Evolutionary conservation across 2,797 vertebrate genomes (phyloP).

Genomic region (Ispidina picta): DNA sequence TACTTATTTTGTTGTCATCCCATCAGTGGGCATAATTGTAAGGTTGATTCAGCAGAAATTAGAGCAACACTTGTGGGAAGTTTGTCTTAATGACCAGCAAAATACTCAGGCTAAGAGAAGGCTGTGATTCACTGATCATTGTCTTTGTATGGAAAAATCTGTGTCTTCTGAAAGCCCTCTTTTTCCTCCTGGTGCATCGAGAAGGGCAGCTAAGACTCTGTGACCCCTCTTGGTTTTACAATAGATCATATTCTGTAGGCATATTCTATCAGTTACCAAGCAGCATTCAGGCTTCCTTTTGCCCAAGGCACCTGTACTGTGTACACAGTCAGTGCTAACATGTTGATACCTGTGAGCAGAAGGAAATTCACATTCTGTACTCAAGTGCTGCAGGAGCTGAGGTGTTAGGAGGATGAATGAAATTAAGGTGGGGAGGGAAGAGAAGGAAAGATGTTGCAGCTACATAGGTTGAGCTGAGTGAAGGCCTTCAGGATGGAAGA

Average conservation of each 20-base stretch:
- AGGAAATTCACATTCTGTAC: constrained; percentile 37
- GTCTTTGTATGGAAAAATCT: background rate
- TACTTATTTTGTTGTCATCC: background rate
- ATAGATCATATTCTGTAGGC: background rate
- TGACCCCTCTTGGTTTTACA: background rate
- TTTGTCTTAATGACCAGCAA: background rate
- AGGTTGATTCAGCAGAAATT: constrained; percentile 36
- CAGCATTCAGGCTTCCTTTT: constrained; percentile 1
- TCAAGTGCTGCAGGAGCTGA: background rate
- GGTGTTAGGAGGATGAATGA: background rate
- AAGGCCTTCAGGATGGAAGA: background rate
- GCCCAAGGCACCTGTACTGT: constrained; percentile 2
- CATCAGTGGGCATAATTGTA: background rate
- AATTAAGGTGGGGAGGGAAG: background rate
- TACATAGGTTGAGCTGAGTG: background rate
- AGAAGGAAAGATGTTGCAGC: background rate
- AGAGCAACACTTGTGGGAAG: background rate
- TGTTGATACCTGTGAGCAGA: constrained; percentile 27
- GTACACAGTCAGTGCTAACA: background rate
- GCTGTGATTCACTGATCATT: constrained; percentile 11
- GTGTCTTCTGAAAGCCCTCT: background rate
- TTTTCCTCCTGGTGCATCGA: background rate
- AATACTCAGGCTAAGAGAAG: background rate
- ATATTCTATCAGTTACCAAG: background rate
- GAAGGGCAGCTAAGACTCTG: background rate